These are phyloP conservation scores for Oryzias javanicus DNA, from an alignment of 2,113 vertebrate genomes.

Conservation along the genomic window DNA sequence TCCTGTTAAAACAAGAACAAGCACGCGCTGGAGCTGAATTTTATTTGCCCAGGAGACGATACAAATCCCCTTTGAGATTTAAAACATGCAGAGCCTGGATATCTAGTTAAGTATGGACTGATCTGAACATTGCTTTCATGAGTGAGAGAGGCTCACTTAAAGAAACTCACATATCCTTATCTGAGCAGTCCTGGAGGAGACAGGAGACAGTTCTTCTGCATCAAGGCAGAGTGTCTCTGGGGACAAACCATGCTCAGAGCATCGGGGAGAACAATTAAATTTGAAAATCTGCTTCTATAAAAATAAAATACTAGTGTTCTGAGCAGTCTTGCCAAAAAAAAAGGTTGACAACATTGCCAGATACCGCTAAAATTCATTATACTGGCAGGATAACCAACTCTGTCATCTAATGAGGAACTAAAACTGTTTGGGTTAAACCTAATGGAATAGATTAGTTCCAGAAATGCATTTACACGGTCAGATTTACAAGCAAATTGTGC, in stretches of 20 bases:
- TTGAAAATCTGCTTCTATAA: conserved; percentile 68
- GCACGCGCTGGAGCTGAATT: conserved; percentile 70
- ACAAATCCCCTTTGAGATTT: conserved; percentile 61
- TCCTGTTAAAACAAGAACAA: conserved; percentile 80
- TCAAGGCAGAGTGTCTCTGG: conserved; percentile 49
- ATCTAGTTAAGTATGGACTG: conserved; percentile 61
- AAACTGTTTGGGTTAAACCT: conserved; percentile 44
- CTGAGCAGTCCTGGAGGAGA: conserved; percentile 61
- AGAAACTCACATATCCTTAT: conserved; percentile 67
- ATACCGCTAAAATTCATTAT: conserved; percentile 50
- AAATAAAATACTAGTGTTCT: conserved; percentile 59
- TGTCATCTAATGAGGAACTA: conserved; percentile 56
- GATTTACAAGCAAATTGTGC: too few relatives aligned
- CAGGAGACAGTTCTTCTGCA: conserved; percentile 60
- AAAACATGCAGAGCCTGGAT: conserved; percentile 66
- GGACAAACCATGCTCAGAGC: conserved; percentile 43
- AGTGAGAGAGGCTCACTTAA: conserved; percentile 37
- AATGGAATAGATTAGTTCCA: conserved; percentile 35
- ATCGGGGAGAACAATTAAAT: conserved; percentile 70
- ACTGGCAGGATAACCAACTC: conserved; percentile 55
- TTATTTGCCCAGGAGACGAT: conserved; percentile 71
- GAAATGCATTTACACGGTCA: conserved; percentile 28
- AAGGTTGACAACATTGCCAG: conserved; percentile 61
- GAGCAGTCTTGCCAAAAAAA: conserved; percentile 59
- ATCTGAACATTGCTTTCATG: conserved; percentile 53